Base-by-base conservation (phyloP, 2,888 invertebrate genomes). In the Capitulum mitella region DNA sequence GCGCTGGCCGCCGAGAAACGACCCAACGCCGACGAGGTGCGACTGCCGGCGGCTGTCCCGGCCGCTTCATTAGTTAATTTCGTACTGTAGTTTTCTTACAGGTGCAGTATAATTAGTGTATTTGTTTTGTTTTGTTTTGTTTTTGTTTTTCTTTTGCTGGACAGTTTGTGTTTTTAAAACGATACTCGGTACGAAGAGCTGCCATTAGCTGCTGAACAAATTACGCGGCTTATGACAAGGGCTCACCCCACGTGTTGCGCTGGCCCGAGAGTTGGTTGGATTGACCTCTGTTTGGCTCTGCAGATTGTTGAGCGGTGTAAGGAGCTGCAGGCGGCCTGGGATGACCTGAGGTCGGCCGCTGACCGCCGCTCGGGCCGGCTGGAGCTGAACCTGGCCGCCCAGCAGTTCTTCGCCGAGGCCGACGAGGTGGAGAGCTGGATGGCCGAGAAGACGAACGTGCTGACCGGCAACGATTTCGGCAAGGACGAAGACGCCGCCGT, bases 351-450 rank as follows among this genome's bases (percentile, higher is more conserved):
- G 58, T 88, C 89, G 34, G 91, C 91, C 81, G 91, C 92, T 0
- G 89, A 89, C 46, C 90, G 91, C 81, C 89, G 95, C 75, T 91
- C 91, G 43, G 90, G 90, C 58, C 91, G 92, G 81, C 88, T 97
- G 80, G 96, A 97, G 82, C 89, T 94, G 81, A 94, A 95, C 0
- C 87, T 97, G 79, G 92, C 92, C 84, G 93, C 95, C 19, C 97
- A 97, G 86, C 94, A 96, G 88, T 95, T 93, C 87, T 90, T 93
- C 87, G 94, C 93, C 84, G 95, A 96, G 85, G 93, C 94, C 22
- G 91, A 91, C 76, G 96, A 96, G 86, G 93, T 97, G 81, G 97
- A 97, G 86, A 91, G 92, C 43, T 97, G 97, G 97, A 88, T 97
- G 81, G 91, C 91, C 58, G 97, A 97, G 87, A 93, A 93, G 85